Evolutionary conservation across 2,113 vertebrate species (phyloP), one percentile per base, ranked within the genome.

Genomic region (Apaloderma vittatum): DNA sequence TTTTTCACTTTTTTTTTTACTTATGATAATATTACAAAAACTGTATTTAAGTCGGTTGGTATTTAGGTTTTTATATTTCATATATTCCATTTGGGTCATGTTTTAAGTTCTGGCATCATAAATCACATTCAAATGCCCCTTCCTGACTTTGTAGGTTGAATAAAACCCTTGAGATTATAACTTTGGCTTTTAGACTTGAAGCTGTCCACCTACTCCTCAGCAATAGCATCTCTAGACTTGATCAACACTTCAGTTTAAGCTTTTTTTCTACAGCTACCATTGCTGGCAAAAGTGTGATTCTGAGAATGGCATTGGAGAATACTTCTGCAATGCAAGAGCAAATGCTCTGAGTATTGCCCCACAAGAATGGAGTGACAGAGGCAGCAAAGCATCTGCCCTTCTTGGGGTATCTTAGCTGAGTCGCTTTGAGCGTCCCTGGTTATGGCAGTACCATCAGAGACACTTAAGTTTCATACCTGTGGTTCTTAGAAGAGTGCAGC

Each of bases 391-490:
- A 24, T n/a, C 29, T 62, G 46, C 23, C 59, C 30, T 79, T 87
- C 74, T 51, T 46, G 11, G 21, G 48, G 27, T 40, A 81, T 37
- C 55, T 13, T 62, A 58, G 19, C 13, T 57, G 57, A 54, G 27
- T 55, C 76, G 95, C 78, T 87, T 95, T 37, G 67, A 1, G 3
- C 70, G 46, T 74, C 52, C 87, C 90, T 86, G 12, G 79, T 93
- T 91, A 61, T 67, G 92, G 94, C 52, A 95, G 51, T 40, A 37
- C 61, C 54, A 46, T 78, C 79, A 95, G 86, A 96, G 97, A 78
- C 79, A 85, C 94, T 96, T 92, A 65, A 52, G 66, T 72, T 97
- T 96, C 94, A 90, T 95, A 87, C 75, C 67, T 66, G 37, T 51
- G 61, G 70, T 78, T 96, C 86, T 75, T 81, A 55, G 65, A 95